Evolutionary conservation across 2,888 invertebrate species (phyloP).

Genomic region (Latrodectus elegans): DNA sequence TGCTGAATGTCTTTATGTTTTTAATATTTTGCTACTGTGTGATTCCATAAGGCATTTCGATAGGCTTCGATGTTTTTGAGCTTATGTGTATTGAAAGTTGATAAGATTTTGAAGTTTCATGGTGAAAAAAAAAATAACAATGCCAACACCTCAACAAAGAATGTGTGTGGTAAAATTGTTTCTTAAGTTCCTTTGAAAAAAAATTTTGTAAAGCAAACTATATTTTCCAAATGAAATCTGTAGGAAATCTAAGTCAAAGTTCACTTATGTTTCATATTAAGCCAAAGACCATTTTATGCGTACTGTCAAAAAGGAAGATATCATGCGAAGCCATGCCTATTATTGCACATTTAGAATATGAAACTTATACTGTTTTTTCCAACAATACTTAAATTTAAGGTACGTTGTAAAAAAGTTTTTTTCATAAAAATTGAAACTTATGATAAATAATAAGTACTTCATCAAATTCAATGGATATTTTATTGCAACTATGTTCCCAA

Average conservation of each 20-base stretch:
- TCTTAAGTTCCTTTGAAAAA: constrained; percentile 1
- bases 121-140: neutral
- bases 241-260: neutral
- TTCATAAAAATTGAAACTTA: neutral
- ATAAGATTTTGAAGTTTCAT: neutral
- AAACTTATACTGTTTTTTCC: neutral
- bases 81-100: constrained; percentile 2
- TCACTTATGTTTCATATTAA: constrained; percentile 17
- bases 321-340: constrained; percentile 21
- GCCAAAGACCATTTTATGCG: constrained; percentile 50
- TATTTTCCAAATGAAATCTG: neutral
- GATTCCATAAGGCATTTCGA: neutral
- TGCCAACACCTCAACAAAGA: neutral
- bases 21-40: neutral
- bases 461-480: neutral
- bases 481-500: neutral
- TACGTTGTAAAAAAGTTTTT: neutral
- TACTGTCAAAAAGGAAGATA: constrained; percentile 7
- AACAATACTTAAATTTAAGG: constrained; percentile 38
- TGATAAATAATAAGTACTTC: neutral
- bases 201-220: neutral
- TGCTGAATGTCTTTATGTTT: neutral
- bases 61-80: constrained; percentile 4
- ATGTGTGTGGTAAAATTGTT: neutral
- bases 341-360: constrained; percentile 34